phyloP scores from a whole-genome alignment of 2,113 vertebrate species.

The Irena cyanogastra region DNA sequence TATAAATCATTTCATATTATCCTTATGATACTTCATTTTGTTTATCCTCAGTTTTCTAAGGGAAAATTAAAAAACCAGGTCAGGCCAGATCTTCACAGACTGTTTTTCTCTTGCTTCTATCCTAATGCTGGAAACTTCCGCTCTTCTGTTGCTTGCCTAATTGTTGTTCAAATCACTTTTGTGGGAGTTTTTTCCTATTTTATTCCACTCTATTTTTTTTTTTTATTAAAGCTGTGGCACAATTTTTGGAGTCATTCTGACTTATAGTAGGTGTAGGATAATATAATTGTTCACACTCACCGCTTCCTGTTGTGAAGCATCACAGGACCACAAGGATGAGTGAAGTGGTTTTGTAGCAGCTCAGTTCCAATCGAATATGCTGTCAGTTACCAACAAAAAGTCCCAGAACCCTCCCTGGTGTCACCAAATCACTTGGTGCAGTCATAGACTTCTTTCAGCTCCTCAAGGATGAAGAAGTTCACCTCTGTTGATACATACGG shows the following conservation, averaged over 20 bases:
- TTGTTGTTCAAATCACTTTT: neutral
- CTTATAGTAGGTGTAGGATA: neutral
- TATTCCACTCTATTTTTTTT: neutral
- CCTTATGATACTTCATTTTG: neutral
- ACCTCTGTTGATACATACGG: neutral
- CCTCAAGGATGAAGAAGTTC: neutral
- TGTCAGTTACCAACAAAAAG: neutral
- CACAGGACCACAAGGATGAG: neutral
- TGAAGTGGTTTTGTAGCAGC: neutral
- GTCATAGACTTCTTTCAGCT: neutral
- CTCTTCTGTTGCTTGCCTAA: neutral
- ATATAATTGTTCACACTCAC: neutral
- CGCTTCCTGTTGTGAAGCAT: neutral
- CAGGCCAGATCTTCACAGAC: neutral
- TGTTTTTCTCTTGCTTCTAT: neutral
- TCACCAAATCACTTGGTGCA: neutral
- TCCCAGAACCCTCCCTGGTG: neutral
- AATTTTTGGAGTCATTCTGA: neutral
- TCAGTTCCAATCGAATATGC: neutral
- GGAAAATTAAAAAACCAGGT: neutral
- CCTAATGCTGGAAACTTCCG: neutral
- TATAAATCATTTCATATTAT: neutral
- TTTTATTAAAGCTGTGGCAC: neutral
- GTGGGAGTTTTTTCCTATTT: fast-evolving
- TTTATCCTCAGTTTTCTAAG: neutral